Percentiles rank a stretch among this genome's conserved stretches.
These are phyloP conservation scores for Quadroppia sp. DNA, from an alignment of 2,888 invertebrate species.

Conservation along the genomic window DNA sequence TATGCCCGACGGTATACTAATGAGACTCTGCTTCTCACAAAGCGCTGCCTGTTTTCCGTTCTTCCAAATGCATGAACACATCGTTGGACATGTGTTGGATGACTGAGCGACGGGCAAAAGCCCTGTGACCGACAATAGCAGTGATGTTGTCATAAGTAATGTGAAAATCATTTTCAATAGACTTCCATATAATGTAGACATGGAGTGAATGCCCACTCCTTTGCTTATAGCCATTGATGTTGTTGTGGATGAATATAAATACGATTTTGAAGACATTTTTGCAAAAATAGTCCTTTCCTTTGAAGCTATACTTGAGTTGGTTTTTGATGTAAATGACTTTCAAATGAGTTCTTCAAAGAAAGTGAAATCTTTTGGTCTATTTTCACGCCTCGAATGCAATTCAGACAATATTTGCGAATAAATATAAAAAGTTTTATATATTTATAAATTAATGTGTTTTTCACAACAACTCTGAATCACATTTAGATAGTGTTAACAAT, in stretches of 20 bases:
- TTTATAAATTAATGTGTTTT: too few relatives aligned
- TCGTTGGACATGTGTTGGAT: conserved; percentile 49
- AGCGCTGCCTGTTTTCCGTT: conserved; percentile 82
- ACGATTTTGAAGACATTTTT: conserved; percentile 3
- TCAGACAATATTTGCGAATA: too few relatives aligned
- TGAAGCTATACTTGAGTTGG: background rate
- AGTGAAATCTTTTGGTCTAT: background rate
- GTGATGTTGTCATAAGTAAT: background rate
- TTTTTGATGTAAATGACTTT: background rate
- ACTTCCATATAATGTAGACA: background rate
- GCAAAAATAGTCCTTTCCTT: background rate
- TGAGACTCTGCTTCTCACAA: conserved; percentile 75
- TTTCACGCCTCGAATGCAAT: background rate
- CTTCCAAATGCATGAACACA: conserved; percentile 82
- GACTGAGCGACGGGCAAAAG: background rate
- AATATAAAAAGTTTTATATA: too few relatives aligned
- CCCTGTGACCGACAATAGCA: background rate
- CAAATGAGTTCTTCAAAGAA: conserved; percentile 4
- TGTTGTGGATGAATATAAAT: background rate
- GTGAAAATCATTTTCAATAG: background rate
- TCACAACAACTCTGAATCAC: too few relatives aligned
- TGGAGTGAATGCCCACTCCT: too few relatives aligned
- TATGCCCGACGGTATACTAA: conserved; percentile 74
- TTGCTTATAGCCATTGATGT: background rate
- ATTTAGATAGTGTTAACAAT: too few relatives aligned